A percentile compares a stretch with the other conserved stretches of the same genome.
These are phyloP conservation scores for Ceyx melanurus DNA, from an alignment of 2,113 vertebrate genomes.

Conservation along the genomic window DNA sequence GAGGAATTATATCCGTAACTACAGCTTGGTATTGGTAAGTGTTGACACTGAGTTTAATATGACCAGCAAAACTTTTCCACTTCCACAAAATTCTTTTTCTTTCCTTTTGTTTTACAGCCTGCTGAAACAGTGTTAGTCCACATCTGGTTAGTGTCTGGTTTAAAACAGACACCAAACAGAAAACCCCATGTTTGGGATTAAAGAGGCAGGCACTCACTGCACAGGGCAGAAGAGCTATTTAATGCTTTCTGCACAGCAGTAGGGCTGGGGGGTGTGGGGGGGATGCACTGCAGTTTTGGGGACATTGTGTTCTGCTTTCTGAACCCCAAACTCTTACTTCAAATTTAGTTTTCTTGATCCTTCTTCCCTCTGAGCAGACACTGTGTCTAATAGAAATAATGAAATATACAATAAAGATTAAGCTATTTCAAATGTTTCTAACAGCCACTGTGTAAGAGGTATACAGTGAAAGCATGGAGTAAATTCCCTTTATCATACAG, in stretches of 20 bases:
- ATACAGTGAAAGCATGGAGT: not conserved
- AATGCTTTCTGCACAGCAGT: not conserved
- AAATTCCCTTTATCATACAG: not conserved
- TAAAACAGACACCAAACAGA: slow-evolving; percentile 10
- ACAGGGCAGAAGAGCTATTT: not conserved
- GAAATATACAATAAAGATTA: not conserved
- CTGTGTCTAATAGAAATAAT: not conserved
- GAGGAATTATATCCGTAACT: not conserved
- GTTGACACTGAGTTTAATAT: slow-evolving; percentile 1
- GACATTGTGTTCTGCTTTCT: not conserved
- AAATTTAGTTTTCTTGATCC: not conserved
- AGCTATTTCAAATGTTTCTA: not conserved
- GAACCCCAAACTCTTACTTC: not conserved
- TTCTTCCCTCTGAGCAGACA: not conserved
- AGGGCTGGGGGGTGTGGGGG: rapidly evolving
- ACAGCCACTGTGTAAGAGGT: not conserved
- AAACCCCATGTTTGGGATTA: slow-evolving; percentile 32
- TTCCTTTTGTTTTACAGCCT: slow-evolving; percentile 55
- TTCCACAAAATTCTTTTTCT: slow-evolving; percentile 6
- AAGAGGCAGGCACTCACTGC: not conserved
- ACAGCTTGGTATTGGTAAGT: not conserved
- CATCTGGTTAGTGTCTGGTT: slow-evolving; percentile 45
- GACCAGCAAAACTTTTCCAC: slow-evolving; percentile 9
- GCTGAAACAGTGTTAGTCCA: slow-evolving; percentile 38
- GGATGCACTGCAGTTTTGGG: not conserved